Base-by-base conservation (phyloP, 2,113 vertebrate genomes). In the Cyanocitta stelleri region DNA sequence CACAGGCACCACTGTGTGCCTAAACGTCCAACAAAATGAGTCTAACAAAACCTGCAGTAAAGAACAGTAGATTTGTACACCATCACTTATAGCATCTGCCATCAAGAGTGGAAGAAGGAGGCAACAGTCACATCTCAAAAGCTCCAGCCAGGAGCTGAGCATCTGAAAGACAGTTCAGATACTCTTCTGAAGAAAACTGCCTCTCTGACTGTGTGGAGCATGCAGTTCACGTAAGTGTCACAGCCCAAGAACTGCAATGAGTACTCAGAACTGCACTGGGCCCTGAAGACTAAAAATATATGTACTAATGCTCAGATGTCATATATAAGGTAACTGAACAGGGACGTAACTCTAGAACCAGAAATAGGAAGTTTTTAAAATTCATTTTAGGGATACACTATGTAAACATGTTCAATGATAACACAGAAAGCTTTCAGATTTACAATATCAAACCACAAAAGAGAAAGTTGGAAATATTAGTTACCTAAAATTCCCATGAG, bases 401-500 rank as follows among this genome's bases (percentile, higher is more conserved):
- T 10, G 27, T 7, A 82, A 81, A 69, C 16, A 18, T 13, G 49
- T 26, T 24, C 29, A 49, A 0, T 29, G 41, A 55, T 41, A 74
- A 52, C 13, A 43, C 16, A 90, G 32, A 87, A 72, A 68, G 21
- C 27, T 48, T 22, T 52, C 15, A 18, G n/a, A 71, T 51, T 56
- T 35, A 77, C 19, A 71, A 11, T 11, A 58, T 39, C 18, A 66
- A 77, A 91, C 33, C 20, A 66, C 17, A 58, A 30, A 93, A 56
- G 6, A 76, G 16, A 79, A 85, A 80, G 27, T 8, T 74, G 23
- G 13, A 73, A 88, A 33, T 30, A 67, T 9, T 18, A 44, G 73
- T 97, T 99, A 99, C 99, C 99, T 97, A 99, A 96, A 97, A 99
- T 98, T 76, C 99, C 99, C 99, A 99, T 99, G 74, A 99, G 99